Evolutionary conservation across 1,140 invertebrate genomes (phyloP), one percentile per base, ranked within the genome.

Genomic region (Mycetomoellerius zeteki): DNA sequence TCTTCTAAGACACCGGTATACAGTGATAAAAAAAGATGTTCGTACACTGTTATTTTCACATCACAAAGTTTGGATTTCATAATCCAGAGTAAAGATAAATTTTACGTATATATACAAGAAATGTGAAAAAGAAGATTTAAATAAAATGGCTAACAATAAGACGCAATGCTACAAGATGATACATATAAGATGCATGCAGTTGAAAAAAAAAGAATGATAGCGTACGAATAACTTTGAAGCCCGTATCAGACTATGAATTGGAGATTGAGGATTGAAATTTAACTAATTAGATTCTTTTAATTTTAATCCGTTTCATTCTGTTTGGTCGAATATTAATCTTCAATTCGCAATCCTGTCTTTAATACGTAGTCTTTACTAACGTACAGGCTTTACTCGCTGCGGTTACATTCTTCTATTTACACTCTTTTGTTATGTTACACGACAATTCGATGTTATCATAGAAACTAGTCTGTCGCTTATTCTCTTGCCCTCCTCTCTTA

Each of bases 41-140:
- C n/a, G 76, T 78, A 78, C 75, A 77, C 19, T 30, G 47, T 37
- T 24, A 80, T 37, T 67, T 67, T 80, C 30, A 7, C 27, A 78
- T 27, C 7, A 19, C 16, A n/a, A 60, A 60, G 10, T 27, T 60
- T 5, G 43, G 2, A 64, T 67, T 37, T 54, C 27, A n/a, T 7
- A 24, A 64, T 52, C 14, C n/a, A 21, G n/a, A 67, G 5, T 21
- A 37, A 67, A 52, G n/a, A 56, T 43, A 52, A 69, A 54, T 43
- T 81, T 27, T 37, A 54, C 16, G 16, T 21, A 56, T 8, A 21
- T 10, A 21, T 21, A 10, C n/a, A 56, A 16, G 8, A 50, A 7
- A 21, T 21, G 2, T 65, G 37, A 27, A 33, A 58, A 56, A 62
- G 30, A 69, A 69, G 27, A 81, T 81, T 27, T 21, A 81, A 77